These are phyloP conservation scores for Campylorhamphus procurvoides DNA, from an alignment of 2,113 vertebrate species.

Conservation along the genomic window DNA sequence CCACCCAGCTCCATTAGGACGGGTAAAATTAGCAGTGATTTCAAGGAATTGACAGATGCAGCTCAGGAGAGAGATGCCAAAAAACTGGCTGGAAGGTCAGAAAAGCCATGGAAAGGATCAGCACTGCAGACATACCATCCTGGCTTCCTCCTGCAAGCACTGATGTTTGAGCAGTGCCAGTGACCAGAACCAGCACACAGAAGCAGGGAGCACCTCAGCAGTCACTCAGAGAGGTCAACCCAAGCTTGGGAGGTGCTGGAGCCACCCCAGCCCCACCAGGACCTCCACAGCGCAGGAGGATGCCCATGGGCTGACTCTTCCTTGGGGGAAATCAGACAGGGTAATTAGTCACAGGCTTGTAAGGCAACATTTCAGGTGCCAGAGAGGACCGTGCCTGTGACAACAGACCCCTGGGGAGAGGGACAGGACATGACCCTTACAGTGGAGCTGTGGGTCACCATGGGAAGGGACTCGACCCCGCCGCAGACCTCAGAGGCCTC, in stretches of 20 bases:
- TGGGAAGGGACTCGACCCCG: not conserved
- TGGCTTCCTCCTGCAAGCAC: not conserved
- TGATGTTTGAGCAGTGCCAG: not conserved
- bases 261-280: not conserved
- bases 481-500: not conserved
- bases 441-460: fast-evolving
- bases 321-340: not conserved
- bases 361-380: not conserved
- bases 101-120: not conserved
- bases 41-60: not conserved
- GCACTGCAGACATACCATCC: fast-evolving
- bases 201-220: not conserved
- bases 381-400: not conserved
- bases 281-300: not conserved
- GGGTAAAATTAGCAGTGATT: not conserved
- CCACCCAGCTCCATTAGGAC: not conserved
- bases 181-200: fast-evolving
- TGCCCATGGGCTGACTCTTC: not conserved
- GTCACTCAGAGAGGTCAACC: fast-evolving
- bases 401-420: fast-evolving
- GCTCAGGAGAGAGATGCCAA: not conserved
- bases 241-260: not conserved
- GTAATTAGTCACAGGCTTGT: not conserved
- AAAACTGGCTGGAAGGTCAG: not conserved
- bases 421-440: not conserved